A percentile compares a stretch with the other conserved stretches of the same genome.
Conservation (phyloP, 2,888 invertebrate species). For the Micropterix aruncella region DNA sequence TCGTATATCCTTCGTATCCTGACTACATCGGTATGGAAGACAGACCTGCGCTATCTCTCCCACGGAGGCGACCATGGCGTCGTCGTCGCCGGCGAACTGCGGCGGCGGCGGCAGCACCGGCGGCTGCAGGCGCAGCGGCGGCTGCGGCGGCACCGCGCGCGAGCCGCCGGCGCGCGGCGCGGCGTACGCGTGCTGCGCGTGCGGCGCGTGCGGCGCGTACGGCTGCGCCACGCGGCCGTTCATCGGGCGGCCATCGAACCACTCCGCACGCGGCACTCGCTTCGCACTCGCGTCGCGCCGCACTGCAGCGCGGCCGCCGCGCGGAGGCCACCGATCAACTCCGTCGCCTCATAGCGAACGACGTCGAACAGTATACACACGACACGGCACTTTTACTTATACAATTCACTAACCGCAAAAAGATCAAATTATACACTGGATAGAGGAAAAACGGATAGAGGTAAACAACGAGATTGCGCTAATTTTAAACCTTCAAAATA, state of each 20-base stretch:
- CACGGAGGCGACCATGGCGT: slow-evolving; percentile 33
- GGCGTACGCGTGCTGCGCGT: slow-evolving; percentile 31
- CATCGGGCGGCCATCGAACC: slow-evolving; percentile 7
- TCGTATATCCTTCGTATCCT: too few species aligned
- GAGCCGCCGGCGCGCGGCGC: slow-evolving; percentile 33
- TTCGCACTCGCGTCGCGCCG: slow-evolving; percentile 17
- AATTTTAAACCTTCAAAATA: too few species aligned
- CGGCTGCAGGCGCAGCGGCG: slow-evolving; percentile 36
- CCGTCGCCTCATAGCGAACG: slow-evolving; percentile 36
- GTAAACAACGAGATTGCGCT: too few species aligned
- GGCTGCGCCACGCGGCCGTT: slow-evolving; percentile 15
- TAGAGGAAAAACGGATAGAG: too few species aligned
- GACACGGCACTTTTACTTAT: too few species aligned
- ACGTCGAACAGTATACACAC: too few species aligned
- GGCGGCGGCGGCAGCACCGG: slow-evolving; percentile 34
- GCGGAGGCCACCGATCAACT: slow-evolving; percentile 25
- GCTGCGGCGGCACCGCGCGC: slow-evolving; percentile 28
- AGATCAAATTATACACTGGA: too few species aligned
- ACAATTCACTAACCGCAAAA: too few species aligned
- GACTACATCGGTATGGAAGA: too few species aligned
- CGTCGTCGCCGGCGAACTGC: slow-evolving; percentile 30
- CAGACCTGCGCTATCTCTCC: slow-evolving; percentile 35
- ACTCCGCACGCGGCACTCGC: slow-evolving; percentile 18
- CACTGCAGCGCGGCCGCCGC: slow-evolving; percentile 22
- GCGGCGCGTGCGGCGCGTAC: slow-evolving; percentile 20